These are phyloP conservation scores for Protonibea diacanthus DNA, from an alignment of 2,797 vertebrate species.

Conservation along the genomic window DNA sequence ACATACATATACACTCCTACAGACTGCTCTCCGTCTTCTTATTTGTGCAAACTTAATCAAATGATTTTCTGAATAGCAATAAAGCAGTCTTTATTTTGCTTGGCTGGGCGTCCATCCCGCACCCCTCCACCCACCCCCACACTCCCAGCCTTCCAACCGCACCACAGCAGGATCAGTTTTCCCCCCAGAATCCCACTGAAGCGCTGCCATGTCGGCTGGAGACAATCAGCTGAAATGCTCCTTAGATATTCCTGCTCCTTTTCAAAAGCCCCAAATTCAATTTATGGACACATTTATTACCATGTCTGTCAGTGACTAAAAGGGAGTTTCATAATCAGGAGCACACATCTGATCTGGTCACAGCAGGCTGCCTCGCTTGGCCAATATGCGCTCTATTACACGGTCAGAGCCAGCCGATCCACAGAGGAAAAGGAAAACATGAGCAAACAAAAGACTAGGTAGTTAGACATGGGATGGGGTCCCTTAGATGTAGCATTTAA, in stretches of 20 bases:
- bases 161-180: slow-evolving; percentile 93
- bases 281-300: slow-evolving; percentile 99
- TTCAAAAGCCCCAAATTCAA: slow-evolving; percentile 97
- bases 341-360: slow-evolving; percentile 91
- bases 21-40: slow-evolving; percentile 74
- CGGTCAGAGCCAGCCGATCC: slow-evolving; percentile 79
- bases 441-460: slow-evolving; percentile 84
- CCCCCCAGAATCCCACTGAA: slow-evolving; percentile 92
- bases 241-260: slow-evolving; percentile 96
- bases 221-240: slow-evolving; percentile 97
- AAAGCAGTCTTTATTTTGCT: slow-evolving; percentile 95
- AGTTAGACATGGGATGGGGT: slow-evolving; percentile 80
- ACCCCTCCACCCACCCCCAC: slow-evolving; percentile 63
- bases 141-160: slow-evolving; percentile 72
- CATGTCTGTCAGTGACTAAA: slow-evolving; percentile 97
- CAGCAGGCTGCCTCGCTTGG: slow-evolving; percentile 80
- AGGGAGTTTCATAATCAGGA: slow-evolving; percentile 94
- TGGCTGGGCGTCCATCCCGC: slow-evolving; percentile 88
- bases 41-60: slow-evolving; percentile 93
- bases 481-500: slow-evolving; percentile 76
- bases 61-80: slow-evolving; percentile 96
- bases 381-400: slow-evolving; percentile 87
- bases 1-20: slow-evolving; percentile 53
- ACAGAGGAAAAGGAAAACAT: slow-evolving; percentile 83
- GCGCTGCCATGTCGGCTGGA: slow-evolving; percentile 95